These are phyloP conservation scores for Seladonia tumulorum DNA, from an alignment of 2,888 invertebrate species.

Conservation along the genomic window DNA sequence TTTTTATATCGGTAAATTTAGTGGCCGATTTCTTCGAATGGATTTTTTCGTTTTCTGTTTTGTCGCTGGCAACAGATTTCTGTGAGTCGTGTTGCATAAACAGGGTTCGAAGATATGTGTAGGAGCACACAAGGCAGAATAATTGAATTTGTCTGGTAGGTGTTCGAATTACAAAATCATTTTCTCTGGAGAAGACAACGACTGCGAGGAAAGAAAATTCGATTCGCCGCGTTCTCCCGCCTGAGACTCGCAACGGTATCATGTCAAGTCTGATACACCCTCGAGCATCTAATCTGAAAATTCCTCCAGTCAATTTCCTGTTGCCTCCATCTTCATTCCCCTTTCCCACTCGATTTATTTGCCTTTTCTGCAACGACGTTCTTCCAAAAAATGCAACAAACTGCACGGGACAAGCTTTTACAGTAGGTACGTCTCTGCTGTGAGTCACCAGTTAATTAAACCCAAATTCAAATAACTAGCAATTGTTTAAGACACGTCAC, in stretches of 20 bases:
- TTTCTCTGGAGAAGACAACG: background rate
- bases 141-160: background rate
- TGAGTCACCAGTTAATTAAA: too few species aligned
- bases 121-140: background rate
- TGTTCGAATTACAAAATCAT: conserved; percentile 1
- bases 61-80: background rate
- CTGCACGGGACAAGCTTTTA: too few species aligned
- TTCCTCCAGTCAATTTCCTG: conserved; percentile 25
- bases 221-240: background rate
- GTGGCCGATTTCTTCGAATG: background rate
- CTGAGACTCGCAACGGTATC: conserved; percentile 1
- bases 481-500: too few species aligned
- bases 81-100: background rate
- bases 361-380: conserved; percentile 6
- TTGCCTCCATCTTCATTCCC: background rate
- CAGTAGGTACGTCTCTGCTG: too few species aligned
- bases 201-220: background rate
- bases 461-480: too few species aligned
- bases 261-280: background rate
- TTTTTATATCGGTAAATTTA: background rate
- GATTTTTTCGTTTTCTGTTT: background rate
- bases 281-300: conserved; percentile 16
- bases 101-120: background rate
- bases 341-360: conserved; percentile 23
- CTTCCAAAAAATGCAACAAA: conserved; percentile 6